These are phyloP conservation scores for Mimas tiliae DNA, from an alignment of 2,888 invertebrate genomes.

Conservation along the genomic window DNA sequence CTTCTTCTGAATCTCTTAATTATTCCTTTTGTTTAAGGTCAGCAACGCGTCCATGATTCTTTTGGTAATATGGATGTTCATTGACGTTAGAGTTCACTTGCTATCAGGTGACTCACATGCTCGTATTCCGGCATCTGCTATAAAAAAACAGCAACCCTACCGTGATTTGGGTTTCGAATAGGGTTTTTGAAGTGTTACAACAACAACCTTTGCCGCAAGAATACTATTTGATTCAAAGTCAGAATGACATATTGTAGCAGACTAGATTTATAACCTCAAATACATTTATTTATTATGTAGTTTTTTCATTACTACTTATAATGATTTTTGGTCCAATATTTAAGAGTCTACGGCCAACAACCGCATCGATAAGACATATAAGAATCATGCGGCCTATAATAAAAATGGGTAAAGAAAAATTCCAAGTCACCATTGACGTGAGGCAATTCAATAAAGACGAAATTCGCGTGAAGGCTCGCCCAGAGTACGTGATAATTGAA, in stretches of 20 bases:
- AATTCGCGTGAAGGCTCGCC: slow-evolving; percentile 63
- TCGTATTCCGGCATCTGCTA: no score
- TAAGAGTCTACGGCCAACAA: slow-evolving; percentile 41
- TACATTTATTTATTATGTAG: not conserved
- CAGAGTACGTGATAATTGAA: slow-evolving; percentile 68
- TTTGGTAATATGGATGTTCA: no score
- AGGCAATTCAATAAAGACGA: slow-evolving; percentile 64
- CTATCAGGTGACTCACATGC: no score
- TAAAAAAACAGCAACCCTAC: no score
- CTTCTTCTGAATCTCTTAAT: no score
- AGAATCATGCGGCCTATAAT: slow-evolving; percentile 57
- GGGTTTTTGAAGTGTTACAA: no score
- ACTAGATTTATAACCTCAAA: slow-evolving; percentile 11
- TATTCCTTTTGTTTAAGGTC: no score
- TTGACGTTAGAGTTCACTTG: no score
- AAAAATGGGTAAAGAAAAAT: slow-evolving; percentile 61
- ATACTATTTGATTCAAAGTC: no score
- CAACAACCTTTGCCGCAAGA: no score
- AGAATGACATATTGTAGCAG: not conserved
- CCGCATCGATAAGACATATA: slow-evolving; percentile 44
- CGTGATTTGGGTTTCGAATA: no score
- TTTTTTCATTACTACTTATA: not conserved
- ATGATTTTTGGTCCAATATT: slow-evolving; percentile 41
- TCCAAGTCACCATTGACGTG: slow-evolving; percentile 66
- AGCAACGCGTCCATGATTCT: no score